These are phyloP conservation scores for Zaprionus tsacasi DNA, from an alignment of 1,140 invertebrate genomes.

Conservation along the genomic window DNA sequence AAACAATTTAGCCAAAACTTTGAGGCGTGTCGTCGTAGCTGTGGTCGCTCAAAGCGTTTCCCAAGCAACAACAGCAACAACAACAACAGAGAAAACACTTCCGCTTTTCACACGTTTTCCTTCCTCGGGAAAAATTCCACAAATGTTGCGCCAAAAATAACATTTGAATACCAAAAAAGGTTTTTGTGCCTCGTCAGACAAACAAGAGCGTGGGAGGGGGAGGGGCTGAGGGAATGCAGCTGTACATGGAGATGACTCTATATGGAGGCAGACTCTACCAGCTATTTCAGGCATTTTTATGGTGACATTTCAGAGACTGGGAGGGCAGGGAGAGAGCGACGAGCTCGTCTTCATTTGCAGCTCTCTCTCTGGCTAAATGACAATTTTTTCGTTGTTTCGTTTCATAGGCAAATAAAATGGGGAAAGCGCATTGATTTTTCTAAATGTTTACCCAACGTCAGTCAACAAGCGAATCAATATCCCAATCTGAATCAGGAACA, in stretches of 20 bases:
- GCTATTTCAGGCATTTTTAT: conserved; percentile 45
- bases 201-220: conserved; percentile 38
- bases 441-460: conserved; percentile 61
- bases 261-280: conserved; percentile 39
- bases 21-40: conserved; percentile 57
- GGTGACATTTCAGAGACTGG: conserved; percentile 5
- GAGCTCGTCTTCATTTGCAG: conserved; percentile 55
- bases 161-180: conserved; percentile 77
- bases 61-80: conserved; percentile 30
- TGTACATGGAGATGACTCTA: conserved; percentile 59
- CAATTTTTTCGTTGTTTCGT: conserved; percentile 58
- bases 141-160: conserved; percentile 74
- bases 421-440: conserved; percentile 59
- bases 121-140: conserved; percentile 43
- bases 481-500: conserved; percentile 10
- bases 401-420: conserved; percentile 46
- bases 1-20: conserved; percentile 51
- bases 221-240: conserved; percentile 23
- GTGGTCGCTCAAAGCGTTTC: conserved; percentile 49
- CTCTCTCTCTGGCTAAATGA: conserved; percentile 54
- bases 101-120: conserved; percentile 70
- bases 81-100: conserved; percentile 62
- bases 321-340: not conserved
- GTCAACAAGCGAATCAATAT: conserved; percentile 25
- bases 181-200: conserved; percentile 59